Percentiles rank a stretch among this genome's conserved stretches.
phyloP scores from a whole-genome alignment of 1,140 invertebrate genomes.

The Vollenhovia emeryi region DNA sequence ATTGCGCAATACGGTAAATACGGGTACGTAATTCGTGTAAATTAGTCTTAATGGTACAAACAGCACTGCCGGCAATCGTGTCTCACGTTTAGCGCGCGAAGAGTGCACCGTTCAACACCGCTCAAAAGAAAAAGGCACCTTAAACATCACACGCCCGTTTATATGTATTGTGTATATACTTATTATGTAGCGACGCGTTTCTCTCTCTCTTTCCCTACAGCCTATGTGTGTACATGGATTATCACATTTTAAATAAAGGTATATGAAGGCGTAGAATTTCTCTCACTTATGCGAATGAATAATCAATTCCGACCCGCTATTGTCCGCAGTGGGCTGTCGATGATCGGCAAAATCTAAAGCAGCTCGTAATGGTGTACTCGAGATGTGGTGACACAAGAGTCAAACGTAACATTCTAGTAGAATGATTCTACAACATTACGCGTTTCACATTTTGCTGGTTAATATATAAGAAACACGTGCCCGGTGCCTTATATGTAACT shows the following conservation, averaged over 20 bases:
- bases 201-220: constrained; percentile 14
- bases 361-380: not conserved
- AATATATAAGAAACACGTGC: not conserved
- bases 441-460: not conserved
- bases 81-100: not conserved
- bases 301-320: not conserved
- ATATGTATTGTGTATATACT: constrained; percentile 65
- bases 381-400: not conserved
- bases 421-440: not conserved
- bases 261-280: constrained; percentile 66
- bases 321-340: not conserved
- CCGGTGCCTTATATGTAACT: not conserved
- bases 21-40: not conserved
- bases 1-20: not conserved
- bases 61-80: not conserved
- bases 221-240: constrained; percentile 74
- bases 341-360: not conserved
- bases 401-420: not conserved
- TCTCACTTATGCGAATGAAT: constrained; percentile 57
- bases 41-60: not conserved
- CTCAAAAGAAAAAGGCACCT: constrained; percentile 39
- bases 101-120: not conserved
- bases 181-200: constrained; percentile 11
- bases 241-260: constrained; percentile 81
- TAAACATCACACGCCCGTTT: constrained; percentile 5